Percentiles rank a stretch among this genome's conserved stretches.
These are phyloP conservation scores for Mantis religiosa DNA, from an alignment of 2,888 invertebrate species.

Conservation along the genomic window DNA sequence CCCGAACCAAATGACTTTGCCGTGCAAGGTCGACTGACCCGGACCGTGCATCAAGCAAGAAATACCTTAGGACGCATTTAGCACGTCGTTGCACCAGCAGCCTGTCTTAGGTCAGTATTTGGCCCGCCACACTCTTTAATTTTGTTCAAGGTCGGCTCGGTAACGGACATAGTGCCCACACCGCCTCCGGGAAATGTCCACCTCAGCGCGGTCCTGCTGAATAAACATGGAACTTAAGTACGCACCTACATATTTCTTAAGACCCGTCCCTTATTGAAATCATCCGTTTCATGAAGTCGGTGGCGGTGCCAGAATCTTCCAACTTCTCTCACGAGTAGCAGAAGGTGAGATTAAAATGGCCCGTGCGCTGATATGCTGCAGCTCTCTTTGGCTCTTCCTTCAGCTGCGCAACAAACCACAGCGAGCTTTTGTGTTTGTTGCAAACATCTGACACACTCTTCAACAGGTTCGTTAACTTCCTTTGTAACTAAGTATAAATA, in stretches of 20 bases:
- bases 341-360: not conserved
- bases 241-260: not conserved
- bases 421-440: too few species aligned
- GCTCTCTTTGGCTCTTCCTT: too few species aligned
- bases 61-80: not conserved
- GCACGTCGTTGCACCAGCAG: not conserved
- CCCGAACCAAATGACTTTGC: not conserved
- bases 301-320: not conserved
- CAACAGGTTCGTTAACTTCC: too few species aligned
- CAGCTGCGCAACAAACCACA: too few species aligned
- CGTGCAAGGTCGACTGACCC: not conserved
- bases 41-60: not conserved
- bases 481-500: too few species aligned
- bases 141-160: not conserved
- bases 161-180: not conserved
- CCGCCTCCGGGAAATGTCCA: not conserved
- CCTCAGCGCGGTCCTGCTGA: not conserved
- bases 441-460: too few species aligned
- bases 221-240: not conserved
- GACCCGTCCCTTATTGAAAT: not conserved
- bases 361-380: not conserved
- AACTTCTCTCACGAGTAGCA: not conserved
- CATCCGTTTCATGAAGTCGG: not conserved
- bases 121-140: not conserved
- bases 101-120: not conserved